Percentiles rank a stretch among this genome's conserved stretches.
phyloP scores from a whole-genome alignment of 2,113 vertebrate species.

The Brachypteracias leptosomus region DNA sequence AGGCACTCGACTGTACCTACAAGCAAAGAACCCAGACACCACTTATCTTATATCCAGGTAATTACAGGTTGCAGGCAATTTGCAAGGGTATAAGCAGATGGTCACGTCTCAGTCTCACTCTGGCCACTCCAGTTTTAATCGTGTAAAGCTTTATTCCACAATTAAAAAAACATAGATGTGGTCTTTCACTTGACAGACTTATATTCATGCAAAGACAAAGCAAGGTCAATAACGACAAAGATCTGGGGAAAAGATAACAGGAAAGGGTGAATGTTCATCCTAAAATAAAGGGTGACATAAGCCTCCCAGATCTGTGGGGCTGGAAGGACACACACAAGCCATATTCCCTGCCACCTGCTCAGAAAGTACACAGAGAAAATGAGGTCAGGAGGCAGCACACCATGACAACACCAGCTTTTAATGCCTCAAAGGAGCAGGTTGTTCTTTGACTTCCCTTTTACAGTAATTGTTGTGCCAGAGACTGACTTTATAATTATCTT shows the following conservation, averaged over 20 bases:
- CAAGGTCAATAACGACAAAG: background rate
- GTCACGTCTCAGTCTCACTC: background rate
- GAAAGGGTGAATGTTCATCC: background rate
- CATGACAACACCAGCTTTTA: background rate
- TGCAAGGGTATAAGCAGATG: background rate
- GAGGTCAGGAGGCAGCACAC: background rate
- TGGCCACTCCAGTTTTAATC: background rate
- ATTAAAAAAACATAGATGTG: background rate
- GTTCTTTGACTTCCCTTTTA: background rate
- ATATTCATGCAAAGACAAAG: background rate
- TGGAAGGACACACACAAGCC: background rate
- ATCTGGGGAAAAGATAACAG: background rate
- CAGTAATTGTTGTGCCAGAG: background rate
- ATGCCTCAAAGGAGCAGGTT: background rate
- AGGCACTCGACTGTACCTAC: background rate
- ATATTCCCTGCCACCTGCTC: background rate
- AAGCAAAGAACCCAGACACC: background rate
- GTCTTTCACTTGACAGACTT: background rate
- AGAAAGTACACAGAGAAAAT: accelerated
- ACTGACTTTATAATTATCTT: conserved; percentile 20
- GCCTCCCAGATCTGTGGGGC: background rate
- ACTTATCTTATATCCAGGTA: background rate
- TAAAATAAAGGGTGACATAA: background rate
- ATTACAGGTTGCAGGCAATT: background rate
- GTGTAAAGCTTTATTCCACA: background rate